phyloP scores from a whole-genome alignment of 2,888 invertebrate species.

The Spilarctia lutea region DNA sequence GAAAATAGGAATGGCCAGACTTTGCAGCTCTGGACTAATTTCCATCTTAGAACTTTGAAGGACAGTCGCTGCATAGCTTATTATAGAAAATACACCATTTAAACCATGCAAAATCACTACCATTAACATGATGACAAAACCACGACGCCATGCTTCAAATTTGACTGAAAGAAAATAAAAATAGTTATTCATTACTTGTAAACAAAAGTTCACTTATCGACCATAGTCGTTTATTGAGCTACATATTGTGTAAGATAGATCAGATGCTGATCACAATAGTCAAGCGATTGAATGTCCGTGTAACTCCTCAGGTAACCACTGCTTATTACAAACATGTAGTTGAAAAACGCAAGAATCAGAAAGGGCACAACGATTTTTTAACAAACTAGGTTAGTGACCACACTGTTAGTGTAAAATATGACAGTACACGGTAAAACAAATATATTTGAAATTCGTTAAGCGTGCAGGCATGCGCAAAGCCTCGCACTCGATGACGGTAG shows the following conservation, averaged over 20 bases:
- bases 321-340: too few relatives aligned
- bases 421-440: too few relatives aligned
- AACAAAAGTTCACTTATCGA: not conserved
- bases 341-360: too few relatives aligned
- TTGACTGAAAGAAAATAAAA: constrained; percentile 51
- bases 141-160: constrained; percentile 61
- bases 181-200: not conserved
- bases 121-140: constrained; percentile 49
- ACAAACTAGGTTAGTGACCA: too few relatives aligned
- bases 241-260: not conserved
- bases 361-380: too few relatives aligned
- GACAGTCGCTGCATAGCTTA: constrained; percentile 60
- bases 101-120: constrained; percentile 49
- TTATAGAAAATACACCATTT: constrained; percentile 57
- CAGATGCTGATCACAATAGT: not conserved
- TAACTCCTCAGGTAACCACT: too few relatives aligned
- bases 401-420: too few relatives aligned
- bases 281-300: too few relatives aligned
- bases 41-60: constrained; percentile 52
- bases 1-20: constrained; percentile 58
- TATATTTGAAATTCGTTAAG: too few relatives aligned
- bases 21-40: constrained; percentile 56
- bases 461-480: too few relatives aligned
- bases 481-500: too few relatives aligned
- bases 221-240: not conserved